phyloP scores from a whole-genome alignment of 2,113 vertebrate species.

The Aegithalos caudatus region DNA sequence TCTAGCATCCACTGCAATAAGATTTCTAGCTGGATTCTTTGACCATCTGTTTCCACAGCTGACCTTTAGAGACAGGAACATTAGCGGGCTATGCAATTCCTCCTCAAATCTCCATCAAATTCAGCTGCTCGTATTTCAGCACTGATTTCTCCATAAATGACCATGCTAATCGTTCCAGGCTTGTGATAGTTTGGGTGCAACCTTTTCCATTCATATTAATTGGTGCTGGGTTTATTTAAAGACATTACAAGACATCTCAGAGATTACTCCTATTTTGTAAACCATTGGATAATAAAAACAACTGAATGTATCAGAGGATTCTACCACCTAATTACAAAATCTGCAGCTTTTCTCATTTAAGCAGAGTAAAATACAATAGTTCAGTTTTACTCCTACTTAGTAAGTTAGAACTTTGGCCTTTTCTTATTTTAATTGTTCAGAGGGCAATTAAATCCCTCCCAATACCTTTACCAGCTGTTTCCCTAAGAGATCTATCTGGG shows the following conservation, averaged over 20 bases:
- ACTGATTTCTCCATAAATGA: not conserved
- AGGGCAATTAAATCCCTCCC: constrained; percentile 24
- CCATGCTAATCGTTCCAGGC: not conserved
- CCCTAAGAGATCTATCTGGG: not conserved
- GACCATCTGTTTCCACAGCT: not conserved
- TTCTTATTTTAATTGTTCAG: constrained; percentile 39
- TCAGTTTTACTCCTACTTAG: not conserved
- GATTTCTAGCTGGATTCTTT: not conserved
- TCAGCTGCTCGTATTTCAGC: not conserved
- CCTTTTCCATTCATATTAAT: constrained; percentile 20
- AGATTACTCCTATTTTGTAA: constrained; percentile 29
- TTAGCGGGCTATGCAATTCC: not conserved
- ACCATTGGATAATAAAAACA: not conserved
- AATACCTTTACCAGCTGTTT: constrained; percentile 17
- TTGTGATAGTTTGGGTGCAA: not conserved
- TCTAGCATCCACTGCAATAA: not conserved
- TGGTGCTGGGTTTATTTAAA: not conserved
- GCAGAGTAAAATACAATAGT: not conserved
- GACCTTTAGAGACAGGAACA: not conserved
- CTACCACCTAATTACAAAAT: not conserved
- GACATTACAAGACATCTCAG: not conserved
- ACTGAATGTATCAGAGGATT: not conserved
- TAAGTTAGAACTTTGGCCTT: not conserved
- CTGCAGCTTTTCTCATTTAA: constrained; percentile 7
- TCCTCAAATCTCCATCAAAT: not conserved